Percentiles rank a stretch among this genome's conserved stretches.
Conservation (phyloP, 2,888 invertebrate genomes). For the Camponotus fellah region DNA sequence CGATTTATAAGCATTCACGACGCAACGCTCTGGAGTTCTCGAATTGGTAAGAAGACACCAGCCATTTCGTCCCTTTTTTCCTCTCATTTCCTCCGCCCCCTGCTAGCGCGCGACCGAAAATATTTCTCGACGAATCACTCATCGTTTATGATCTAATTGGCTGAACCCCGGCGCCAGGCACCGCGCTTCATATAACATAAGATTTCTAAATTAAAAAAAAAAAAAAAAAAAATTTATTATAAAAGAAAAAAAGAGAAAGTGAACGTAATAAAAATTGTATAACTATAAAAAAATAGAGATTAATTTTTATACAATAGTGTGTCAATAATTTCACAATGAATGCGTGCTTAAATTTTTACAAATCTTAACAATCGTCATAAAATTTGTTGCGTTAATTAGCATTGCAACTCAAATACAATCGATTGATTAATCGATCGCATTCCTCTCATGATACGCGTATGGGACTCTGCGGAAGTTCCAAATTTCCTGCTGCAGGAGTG, state of each 20-base stretch:
- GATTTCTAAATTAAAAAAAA: background rate
- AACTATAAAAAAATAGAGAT: background rate
- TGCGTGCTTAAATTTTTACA: background rate
- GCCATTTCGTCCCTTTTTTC: conserved; percentile 35
- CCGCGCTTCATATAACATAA: background rate
- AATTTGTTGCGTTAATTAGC: background rate
- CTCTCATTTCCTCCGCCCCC: conserved; percentile 54
- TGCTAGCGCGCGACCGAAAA: conserved; percentile 61
- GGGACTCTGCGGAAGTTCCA: conserved; percentile 64
- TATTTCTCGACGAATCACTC: conserved; percentile 76
- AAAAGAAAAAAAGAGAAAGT: background rate
- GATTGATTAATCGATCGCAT: background rate
- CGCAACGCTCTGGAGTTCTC: conserved; percentile 63
- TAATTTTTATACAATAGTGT: background rate
- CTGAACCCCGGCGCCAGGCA: conserved; percentile 58
- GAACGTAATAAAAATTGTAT: background rate
- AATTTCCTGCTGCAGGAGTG: conserved; percentile 66
- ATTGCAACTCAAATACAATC: background rate
- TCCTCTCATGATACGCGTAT: background rate
- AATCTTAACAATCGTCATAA: background rate
- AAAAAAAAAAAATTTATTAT: background rate
- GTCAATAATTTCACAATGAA: background rate
- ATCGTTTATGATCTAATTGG: conserved; percentile 74
- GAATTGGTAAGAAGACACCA: conserved; percentile 72
- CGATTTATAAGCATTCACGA: conserved; percentile 82